Base-by-base conservation (phyloP, 2,888 invertebrate genomes). In the Formica aserva region DNA sequence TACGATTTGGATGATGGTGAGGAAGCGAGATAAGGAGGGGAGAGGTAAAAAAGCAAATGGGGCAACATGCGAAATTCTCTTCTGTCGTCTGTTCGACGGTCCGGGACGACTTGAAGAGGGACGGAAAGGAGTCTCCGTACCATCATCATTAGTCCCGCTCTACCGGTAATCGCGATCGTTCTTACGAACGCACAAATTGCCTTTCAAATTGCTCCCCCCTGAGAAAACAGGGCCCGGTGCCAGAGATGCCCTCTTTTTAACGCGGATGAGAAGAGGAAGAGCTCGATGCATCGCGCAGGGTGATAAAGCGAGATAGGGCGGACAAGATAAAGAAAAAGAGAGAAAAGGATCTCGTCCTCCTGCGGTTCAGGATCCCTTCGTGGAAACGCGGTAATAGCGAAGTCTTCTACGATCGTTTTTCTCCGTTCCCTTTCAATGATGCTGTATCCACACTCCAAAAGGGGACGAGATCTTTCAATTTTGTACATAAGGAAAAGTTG, bases 101-200 rank as follows among this genome's bases (percentile, higher is more conserved):
- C 89, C 84, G 76, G 89, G 85, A 89, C 80, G 78, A 82, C 62
- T 52, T 57, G 18, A 55, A 57, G 75, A 66, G 55, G 80, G 72
- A 62, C 74, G 85, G 60, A 55, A 45, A 78, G 71, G 66, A 75
- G 82, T 82, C 84, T 65, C 65, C 62, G 87, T 52, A n/a, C 90
- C 90, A 91, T 92, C 90, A 91, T 92, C 92, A 91, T 92, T 92
- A 92, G 91, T 90, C 91, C 88, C 90, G 86, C 87, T 90, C 88
- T 86, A 87, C 87, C 89, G 85, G 89, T 92, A 91, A 92, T 92
- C 91, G 91, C 86, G 88, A 91, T 91, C 90, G 90, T 92, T 92
- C 91, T 91, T 89, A 87, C 87, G 88, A 87, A 86, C 87, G 89
- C 89, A 88, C 90, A 91, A 92, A 92, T 90, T 91, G 91, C 92